Conservation (phyloP, 2,113 vertebrate species). For the Hemibagrus wyckioides region DNA sequence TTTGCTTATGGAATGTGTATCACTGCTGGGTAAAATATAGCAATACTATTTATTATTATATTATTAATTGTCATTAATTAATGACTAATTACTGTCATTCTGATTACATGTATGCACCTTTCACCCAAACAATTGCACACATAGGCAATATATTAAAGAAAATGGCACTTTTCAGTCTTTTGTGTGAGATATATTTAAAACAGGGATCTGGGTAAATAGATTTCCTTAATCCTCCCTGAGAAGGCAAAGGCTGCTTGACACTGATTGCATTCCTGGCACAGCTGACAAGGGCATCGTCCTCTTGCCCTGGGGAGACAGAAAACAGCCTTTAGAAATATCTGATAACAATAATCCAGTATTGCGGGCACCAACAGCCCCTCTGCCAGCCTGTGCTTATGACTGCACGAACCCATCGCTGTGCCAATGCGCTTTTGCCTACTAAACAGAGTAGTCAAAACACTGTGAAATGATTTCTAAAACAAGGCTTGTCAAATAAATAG, state of each 20-base stretch:
- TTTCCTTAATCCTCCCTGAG: slow-evolving; percentile 69
- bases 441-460: not conserved
- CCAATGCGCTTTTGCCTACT: not conserved
- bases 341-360: slow-evolving; percentile 68
- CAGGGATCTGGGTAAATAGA: slow-evolving; percentile 58
- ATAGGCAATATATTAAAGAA: slow-evolving; percentile 2
- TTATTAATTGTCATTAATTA: not conserved
- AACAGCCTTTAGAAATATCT: slow-evolving; percentile 66
- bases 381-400: slow-evolving; percentile 38
- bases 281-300: slow-evolving; percentile 72
- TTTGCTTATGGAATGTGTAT: not conserved
- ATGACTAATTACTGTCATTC: not conserved
- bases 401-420: not conserved
- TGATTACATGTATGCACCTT: slow-evolving; percentile 9
- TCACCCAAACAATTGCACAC: not conserved
- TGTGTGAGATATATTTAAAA: slow-evolving; percentile 39
- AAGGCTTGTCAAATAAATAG: not conserved
- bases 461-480: not conserved
- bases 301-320: slow-evolving; percentile 37
- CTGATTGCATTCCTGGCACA: slow-evolving; percentile 69
- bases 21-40: not conserved
- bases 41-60: not conserved
- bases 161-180: slow-evolving; percentile 20
- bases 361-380: slow-evolving; percentile 18
- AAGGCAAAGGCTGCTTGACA: slow-evolving; percentile 61